Percentiles rank a stretch among this genome's conserved stretches.
Evolutionary conservation across 2,113 vertebrate species (phyloP).

Genomic region (Oxygymnocypris stewartii): DNA sequence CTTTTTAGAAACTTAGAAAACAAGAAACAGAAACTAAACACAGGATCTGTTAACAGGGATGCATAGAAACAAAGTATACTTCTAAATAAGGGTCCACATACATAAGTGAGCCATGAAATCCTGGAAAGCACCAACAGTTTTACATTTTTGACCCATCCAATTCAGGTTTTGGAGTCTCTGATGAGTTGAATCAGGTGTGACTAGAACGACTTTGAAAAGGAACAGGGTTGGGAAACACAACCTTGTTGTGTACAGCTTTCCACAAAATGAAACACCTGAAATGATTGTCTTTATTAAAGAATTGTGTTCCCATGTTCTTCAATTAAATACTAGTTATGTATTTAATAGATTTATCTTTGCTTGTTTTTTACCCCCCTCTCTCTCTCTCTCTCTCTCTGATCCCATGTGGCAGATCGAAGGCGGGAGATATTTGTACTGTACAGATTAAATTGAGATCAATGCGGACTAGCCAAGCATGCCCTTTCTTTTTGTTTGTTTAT

Average conservation of each 20-base stretch:
- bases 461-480: constrained; percentile 24
- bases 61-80: background rate
- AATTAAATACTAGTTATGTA: constrained; percentile 14
- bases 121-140: background rate
- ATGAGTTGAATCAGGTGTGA: background rate
- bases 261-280: background rate
- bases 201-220: background rate
- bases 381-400: constrained; percentile 20
- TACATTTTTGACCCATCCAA: background rate
- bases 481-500: constrained; percentile 49
- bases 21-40: background rate
- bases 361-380: background rate
- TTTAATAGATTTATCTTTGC: constrained; percentile 22
- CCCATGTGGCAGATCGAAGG: background rate
- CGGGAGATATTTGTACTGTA: constrained; percentile 20
- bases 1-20: too few relatives aligned
- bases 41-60: background rate
- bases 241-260: background rate
- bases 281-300: background rate
- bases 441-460: constrained; percentile 51
- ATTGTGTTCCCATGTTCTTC: constrained; percentile 14
- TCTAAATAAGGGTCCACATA: background rate
- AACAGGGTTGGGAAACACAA: background rate
- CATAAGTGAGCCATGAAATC: background rate
- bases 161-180: background rate